Evolutionary conservation across 2,797 vertebrate species (phyloP).

Genomic region (Cyclopterus lumpus): DNA sequence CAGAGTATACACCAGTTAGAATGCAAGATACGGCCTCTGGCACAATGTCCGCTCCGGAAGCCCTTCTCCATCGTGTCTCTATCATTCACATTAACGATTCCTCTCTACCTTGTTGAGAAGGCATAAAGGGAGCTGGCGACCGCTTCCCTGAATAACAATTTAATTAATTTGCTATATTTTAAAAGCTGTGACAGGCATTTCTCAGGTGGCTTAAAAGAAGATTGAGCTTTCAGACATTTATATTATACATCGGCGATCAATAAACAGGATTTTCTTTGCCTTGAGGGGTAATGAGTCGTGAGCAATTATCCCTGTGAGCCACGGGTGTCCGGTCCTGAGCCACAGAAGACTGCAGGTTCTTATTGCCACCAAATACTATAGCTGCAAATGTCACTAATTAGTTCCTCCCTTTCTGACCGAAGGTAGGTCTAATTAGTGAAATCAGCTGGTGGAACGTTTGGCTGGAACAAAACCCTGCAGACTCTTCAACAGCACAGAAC

Average conservation of each 20-base stretch:
- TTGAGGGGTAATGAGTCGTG: conserved; percentile 56
- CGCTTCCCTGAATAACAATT: conserved; percentile 39
- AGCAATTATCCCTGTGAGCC: conserved; percentile 51
- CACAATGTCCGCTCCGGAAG: conserved; percentile 31
- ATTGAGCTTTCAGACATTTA: conserved; percentile 31
- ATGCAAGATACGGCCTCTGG: conserved; percentile 18
- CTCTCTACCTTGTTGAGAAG: conserved; percentile 48
- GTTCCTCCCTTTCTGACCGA: conserved; percentile 49
- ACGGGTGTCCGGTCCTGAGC: conserved; percentile 24
- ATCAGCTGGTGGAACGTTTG: conserved; percentile 47
- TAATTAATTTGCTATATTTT: conserved; percentile 54
- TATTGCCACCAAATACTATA: conserved; percentile 46
- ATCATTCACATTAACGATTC: conserved; percentile 53
- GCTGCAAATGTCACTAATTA: conserved; percentile 58
- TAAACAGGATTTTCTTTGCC: conserved; percentile 57
- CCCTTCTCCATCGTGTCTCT: conserved; percentile 21
- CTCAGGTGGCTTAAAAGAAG: conserved; percentile 26
- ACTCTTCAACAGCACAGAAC: conserved; percentile 16
- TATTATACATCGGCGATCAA: conserved; percentile 47
- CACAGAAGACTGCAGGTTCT: conserved; percentile 25
- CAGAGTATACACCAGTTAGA: conserved; percentile 10
- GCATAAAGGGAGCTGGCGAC: conserved; percentile 35
- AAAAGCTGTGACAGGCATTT: conserved; percentile 34
- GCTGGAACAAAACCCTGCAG: conserved; percentile 31
- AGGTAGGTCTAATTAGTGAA: conserved; percentile 64